Conservation (phyloP, 1,140 invertebrate species). For the Musca domestica region DNA sequence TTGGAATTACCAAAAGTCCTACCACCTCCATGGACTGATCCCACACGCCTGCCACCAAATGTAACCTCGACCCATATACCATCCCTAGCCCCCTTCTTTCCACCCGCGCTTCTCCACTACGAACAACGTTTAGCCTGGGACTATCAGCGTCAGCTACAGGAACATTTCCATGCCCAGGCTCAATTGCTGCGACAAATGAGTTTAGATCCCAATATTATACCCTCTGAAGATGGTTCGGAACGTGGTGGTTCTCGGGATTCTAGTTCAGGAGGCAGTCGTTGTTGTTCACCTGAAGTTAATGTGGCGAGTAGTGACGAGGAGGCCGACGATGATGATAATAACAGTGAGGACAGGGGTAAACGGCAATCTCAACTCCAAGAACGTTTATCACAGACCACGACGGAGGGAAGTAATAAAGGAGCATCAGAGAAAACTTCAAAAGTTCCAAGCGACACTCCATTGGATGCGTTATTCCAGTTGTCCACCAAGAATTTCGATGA, state of each 20-base stretch:
- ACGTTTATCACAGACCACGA: background rate
- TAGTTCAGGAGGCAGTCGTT: slow-evolving; percentile 62
- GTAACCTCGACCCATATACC: slow-evolving; percentile 28
- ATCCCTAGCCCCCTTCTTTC: slow-evolving; percentile 46
- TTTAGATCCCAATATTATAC: slow-evolving; percentile 47
- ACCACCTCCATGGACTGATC: background rate
- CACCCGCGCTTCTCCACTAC: slow-evolving; percentile 47
- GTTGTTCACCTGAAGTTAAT: slow-evolving; percentile 61
- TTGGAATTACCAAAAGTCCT: slow-evolving; percentile 13
- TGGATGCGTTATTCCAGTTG: slow-evolving; percentile 96
- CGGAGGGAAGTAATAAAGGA: background rate
- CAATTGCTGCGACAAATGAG: slow-evolving; percentile 49
- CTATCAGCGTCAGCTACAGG: slow-evolving; percentile 58
- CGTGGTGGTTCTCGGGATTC: slow-evolving; percentile 51
- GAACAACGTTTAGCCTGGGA: slow-evolving; percentile 58
- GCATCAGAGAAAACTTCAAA: slow-evolving; percentile 33
- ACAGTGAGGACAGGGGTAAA: background rate
- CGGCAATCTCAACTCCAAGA: too few relatives aligned
- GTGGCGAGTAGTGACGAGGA: slow-evolving; percentile 21
- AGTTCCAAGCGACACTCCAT: slow-evolving; percentile 69
- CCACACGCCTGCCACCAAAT: slow-evolving; percentile 69
- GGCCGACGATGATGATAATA: slow-evolving; percentile 1
- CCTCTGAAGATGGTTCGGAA: slow-evolving; percentile 56
- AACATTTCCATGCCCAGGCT: slow-evolving; percentile 53
- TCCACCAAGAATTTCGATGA: slow-evolving; percentile 95